These are phyloP conservation scores for Magallana nippona DNA, from an alignment of 2,888 invertebrate genomes.

Conservation along the genomic window DNA sequence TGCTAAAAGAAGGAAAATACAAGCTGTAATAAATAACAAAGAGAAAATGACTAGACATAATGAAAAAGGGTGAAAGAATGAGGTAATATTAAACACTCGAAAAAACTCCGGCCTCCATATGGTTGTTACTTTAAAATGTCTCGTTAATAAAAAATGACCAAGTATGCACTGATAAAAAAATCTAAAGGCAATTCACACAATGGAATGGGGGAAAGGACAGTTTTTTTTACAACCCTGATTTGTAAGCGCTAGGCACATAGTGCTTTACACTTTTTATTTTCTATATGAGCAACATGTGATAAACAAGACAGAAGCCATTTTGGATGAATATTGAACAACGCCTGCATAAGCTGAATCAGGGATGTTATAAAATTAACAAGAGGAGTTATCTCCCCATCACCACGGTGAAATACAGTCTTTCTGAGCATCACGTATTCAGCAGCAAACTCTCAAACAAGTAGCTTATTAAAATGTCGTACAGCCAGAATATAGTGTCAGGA, in stretches of 20 bases:
- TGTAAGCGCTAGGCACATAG: too few relatives aligned
- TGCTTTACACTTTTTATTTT: neutral
- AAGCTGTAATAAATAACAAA: constrained; percentile 29
- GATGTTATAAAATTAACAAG: too few relatives aligned
- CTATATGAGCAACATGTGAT: constrained; percentile 2
- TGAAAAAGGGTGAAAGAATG: constrained; percentile 28
- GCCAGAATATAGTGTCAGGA: too few relatives aligned
- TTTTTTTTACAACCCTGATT: neutral
- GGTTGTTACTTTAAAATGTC: neutral
- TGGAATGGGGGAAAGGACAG: neutral
- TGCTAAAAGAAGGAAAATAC: constrained; percentile 10
- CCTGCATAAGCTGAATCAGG: too few relatives aligned
- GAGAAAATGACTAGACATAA: constrained; percentile 30
- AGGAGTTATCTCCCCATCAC: too few relatives aligned
- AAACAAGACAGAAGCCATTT: neutral
- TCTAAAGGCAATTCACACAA: constrained; percentile 1
- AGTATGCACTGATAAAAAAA: neutral
- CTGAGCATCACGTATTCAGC: too few relatives aligned
- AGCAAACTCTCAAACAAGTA: too few relatives aligned
- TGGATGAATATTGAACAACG: neutral
- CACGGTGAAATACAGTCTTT: too few relatives aligned
- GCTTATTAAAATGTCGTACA: too few relatives aligned
- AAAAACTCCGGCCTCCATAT: neutral
- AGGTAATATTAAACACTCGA: neutral
- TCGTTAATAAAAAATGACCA: neutral